Evolutionary conservation across 2,888 invertebrate genomes (phyloP).

Genomic region (Lottia scabra): DNA sequence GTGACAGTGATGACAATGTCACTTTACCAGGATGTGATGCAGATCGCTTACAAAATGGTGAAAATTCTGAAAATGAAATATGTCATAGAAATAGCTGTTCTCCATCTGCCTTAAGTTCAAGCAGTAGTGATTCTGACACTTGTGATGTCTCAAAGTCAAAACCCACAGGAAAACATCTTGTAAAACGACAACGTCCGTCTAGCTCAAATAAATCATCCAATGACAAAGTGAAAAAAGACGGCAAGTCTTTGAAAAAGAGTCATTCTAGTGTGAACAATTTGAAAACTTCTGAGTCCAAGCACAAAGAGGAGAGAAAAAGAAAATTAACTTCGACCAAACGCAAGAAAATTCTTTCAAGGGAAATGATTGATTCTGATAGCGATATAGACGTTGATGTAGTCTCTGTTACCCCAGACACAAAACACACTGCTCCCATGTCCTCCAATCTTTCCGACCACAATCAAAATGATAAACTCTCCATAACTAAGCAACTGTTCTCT

Average conservation of each 20-base stretch:
- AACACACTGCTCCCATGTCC: slow-evolving; percentile 11
- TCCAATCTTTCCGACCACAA: slow-evolving; percentile 4
- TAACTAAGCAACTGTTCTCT: slow-evolving; percentile 7
- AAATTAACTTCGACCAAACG: slow-evolving; percentile 9
- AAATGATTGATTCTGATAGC: slow-evolving; percentile 10
- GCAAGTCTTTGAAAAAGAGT: background rate
- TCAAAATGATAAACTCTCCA: slow-evolving; percentile 7
- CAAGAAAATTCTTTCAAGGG: slow-evolving; percentile 12
- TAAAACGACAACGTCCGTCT: background rate
- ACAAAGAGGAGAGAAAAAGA: slow-evolving; percentile 13
- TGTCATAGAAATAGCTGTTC: background rate
- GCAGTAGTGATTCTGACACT: background rate
- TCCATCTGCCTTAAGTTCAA: background rate
- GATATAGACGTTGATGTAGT: slow-evolving; percentile 31
- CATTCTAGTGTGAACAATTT: background rate
- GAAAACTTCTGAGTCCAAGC: background rate
- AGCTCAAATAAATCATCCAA: background rate
- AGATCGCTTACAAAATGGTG: slow-evolving; percentile 19
- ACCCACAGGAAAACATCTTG: background rate
- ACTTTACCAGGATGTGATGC: background rate
- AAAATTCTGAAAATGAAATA: slow-evolving; percentile 14
- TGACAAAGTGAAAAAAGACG: background rate
- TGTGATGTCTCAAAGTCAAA: background rate
- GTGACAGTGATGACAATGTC: background rate
- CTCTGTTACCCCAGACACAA: slow-evolving; percentile 24